Conservation (phyloP, 2,113 vertebrate species). For the Galbula dea region DNA sequence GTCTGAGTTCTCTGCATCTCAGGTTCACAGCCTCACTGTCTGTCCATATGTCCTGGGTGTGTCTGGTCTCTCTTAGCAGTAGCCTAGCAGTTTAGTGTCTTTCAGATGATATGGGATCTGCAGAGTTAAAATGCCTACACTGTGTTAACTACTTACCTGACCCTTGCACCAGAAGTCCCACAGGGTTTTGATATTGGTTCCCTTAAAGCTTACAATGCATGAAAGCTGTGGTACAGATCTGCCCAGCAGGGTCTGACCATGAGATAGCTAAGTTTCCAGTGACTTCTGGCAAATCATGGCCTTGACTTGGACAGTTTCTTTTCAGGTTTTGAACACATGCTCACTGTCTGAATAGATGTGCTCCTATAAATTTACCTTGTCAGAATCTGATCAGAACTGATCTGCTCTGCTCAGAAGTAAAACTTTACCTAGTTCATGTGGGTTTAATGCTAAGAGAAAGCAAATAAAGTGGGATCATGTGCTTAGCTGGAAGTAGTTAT, state of each 20-base stretch:
- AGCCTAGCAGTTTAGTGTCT: neutral
- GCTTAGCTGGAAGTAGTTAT: neutral
- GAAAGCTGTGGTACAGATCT: neutral
- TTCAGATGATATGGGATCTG: neutral
- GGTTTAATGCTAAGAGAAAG: neutral
- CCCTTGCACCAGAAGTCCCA: neutral
- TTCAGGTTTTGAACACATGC: neutral
- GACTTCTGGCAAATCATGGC: neutral
- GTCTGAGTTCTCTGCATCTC: neutral
- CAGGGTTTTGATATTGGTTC: neutral
- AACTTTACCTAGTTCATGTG: neutral
- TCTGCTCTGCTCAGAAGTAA: neutral
- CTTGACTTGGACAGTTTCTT: neutral
- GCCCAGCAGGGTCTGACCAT: neutral
- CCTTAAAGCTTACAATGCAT: neutral
- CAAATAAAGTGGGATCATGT: neutral
- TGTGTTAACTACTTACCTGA: neutral
- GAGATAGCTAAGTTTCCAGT: slow-evolving; percentile 30
- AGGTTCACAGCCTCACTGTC: too few species aligned
- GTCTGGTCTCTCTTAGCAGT: neutral
- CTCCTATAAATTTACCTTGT: neutral
- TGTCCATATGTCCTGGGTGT: neutral
- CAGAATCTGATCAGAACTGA: neutral
- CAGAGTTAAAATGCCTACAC: neutral
- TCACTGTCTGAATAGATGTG: neutral